Evolutionary conservation across 2,888 invertebrate species (phyloP).

Genomic region (Elaeidobius kamerunicus): DNA sequence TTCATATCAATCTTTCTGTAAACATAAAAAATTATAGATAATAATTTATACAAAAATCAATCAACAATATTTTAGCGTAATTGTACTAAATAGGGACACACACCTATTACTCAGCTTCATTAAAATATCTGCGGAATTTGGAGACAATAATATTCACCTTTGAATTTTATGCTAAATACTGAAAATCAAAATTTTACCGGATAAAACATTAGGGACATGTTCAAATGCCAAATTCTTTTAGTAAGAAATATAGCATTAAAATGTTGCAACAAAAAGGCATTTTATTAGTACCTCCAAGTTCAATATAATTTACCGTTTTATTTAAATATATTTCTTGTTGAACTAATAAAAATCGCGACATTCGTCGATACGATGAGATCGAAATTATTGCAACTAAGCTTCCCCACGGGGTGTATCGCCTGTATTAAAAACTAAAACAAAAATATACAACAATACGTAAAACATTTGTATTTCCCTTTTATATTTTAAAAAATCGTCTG

Average conservation of each 20-base stretch:
- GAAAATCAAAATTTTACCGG: too few relatives aligned
- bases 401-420: constrained; percentile 32
- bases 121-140: too few relatives aligned
- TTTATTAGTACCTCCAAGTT: too few relatives aligned
- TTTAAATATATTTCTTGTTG: neutral
- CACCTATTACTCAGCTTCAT: neutral
- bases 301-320: neutral
- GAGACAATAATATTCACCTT: too few relatives aligned
- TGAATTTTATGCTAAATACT: too few relatives aligned
- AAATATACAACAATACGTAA: constrained; percentile 39
- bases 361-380: constrained; percentile 7
- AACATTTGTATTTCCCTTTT: constrained; percentile 34
- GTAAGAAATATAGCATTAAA: too few relatives aligned
- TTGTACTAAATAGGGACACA: constrained; percentile 23
- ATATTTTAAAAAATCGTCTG: constrained; percentile 33
- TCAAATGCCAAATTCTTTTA: too few relatives aligned
- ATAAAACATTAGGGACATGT: too few relatives aligned
- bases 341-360: neutral
- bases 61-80: constrained; percentile 4
- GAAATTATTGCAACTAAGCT: constrained; percentile 29
- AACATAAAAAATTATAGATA: constrained; percentile 11
- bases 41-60: constrained; percentile 3
- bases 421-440: constrained; percentile 37
- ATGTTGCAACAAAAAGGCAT: too few relatives aligned
- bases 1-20: constrained; percentile 34